Evolutionary conservation across 2,113 vertebrate genomes (phyloP).

Genomic region (Ammodytes marinus): DNA sequence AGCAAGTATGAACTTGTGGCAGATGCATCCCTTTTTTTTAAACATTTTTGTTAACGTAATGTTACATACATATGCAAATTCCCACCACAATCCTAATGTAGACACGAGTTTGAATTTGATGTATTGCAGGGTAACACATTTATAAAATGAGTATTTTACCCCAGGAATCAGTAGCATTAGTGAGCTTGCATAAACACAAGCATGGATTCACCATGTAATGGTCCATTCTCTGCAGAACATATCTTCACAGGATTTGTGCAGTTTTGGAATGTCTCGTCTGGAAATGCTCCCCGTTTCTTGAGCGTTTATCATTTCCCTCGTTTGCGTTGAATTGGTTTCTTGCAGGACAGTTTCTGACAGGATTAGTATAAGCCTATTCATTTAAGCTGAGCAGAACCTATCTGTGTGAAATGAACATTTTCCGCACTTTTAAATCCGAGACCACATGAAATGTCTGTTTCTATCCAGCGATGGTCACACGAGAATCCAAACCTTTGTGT

Average conservation of each 20-base stretch:
- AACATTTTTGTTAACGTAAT: not conserved
- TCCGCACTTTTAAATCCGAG: constrained; percentile 29
- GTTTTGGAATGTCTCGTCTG: not conserved
- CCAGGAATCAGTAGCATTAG: not conserved
- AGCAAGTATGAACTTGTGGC: not conserved
- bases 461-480: not conserved
- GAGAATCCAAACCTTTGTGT: constrained; percentile 15
- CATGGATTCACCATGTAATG: not conserved
- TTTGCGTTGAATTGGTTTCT: constrained; percentile 34
- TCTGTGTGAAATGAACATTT: constrained; percentile 55
- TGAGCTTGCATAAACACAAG: not conserved
- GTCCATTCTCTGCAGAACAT: not conserved
- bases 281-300: not conserved
- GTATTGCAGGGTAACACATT: not conserved
- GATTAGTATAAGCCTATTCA: constrained; percentile 63
- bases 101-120: not conserved
- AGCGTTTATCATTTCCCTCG: constrained; percentile 31
- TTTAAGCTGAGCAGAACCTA: constrained; percentile 58
- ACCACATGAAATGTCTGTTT: constrained; percentile 28
- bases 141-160: not conserved
- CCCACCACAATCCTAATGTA: not conserved
- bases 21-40: too few relatives aligned
- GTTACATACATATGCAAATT: not conserved
- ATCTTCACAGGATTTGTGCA: constrained; percentile 14
- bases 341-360: constrained; percentile 36